These are phyloP conservation scores for Diceros bicornis DNA, from an alignment of 2,797 vertebrate genomes.

Conservation along the genomic window DNA sequence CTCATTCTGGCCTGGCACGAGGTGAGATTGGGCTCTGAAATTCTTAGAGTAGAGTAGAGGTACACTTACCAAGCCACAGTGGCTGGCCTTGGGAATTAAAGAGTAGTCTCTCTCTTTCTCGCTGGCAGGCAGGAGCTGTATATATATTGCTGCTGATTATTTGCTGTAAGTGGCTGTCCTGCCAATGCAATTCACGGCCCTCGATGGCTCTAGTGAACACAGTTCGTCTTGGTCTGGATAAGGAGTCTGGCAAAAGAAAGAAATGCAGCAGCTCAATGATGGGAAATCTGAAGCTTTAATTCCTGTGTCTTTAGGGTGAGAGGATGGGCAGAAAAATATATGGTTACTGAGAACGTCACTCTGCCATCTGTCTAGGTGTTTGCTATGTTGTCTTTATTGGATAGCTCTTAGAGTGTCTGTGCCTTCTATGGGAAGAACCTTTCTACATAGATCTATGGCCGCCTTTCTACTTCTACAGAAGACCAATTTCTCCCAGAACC, in stretches of 20 bases:
- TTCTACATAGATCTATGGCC: slow-evolving; percentile 34
- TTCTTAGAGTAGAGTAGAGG: slow-evolving; percentile 32
- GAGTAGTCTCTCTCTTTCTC: slow-evolving; percentile 96
- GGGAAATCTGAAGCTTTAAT: slow-evolving; percentile 48
- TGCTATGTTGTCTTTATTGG: not conserved
- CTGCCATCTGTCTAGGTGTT: not conserved
- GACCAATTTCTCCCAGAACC: slow-evolving; percentile 45
- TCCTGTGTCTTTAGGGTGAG: not conserved
- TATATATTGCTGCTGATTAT: slow-evolving; percentile 99
- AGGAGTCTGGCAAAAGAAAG: slow-evolving; percentile 92
- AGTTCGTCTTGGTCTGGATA: slow-evolving; percentile 95
- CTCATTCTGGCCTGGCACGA: not conserved
- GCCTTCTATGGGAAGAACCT: slow-evolving; percentile 26
- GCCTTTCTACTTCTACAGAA: slow-evolving; percentile 45
- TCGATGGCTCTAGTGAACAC: slow-evolving; percentile 98
- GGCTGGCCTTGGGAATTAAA: slow-evolving; percentile 98
- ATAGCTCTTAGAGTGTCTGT: slow-evolving; percentile 42
- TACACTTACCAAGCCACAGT: slow-evolving; percentile 95
- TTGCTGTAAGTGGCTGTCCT: slow-evolving; percentile 98
- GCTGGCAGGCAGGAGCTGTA: slow-evolving; percentile 96
- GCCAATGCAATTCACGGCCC: slow-evolving; percentile 99
- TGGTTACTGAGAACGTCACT: not conserved
- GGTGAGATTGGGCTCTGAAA: slow-evolving; percentile 26
- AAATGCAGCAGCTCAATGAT: not conserved
- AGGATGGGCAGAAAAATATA: not conserved